Conservation (phyloP, 1,140 invertebrate genomes). For the Vanessa tameamea region DNA sequence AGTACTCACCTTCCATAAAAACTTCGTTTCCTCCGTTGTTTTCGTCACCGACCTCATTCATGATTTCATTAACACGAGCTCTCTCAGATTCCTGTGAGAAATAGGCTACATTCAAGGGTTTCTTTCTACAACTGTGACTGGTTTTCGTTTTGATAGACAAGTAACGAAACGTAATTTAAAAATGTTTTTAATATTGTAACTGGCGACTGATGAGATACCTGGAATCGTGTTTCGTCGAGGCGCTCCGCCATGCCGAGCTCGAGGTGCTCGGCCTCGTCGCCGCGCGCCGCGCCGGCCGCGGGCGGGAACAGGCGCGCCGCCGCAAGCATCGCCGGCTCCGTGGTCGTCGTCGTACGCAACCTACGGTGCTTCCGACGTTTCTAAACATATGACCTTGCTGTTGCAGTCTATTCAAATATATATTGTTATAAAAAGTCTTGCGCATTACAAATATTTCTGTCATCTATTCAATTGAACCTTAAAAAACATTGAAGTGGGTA, state of each 20-base stretch:
- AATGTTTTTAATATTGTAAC: background rate
- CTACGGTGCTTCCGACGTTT: slow-evolving; percentile 60
- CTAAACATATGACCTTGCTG: background rate
- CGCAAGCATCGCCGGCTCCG: slow-evolving; percentile 47
- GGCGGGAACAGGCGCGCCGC: slow-evolving; percentile 48
- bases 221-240: slow-evolving; percentile 67
- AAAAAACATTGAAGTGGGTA: too few species aligned
- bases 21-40: slow-evolving; percentile 48
- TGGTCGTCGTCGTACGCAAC: slow-evolving; percentile 57
- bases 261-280: slow-evolving; percentile 61
- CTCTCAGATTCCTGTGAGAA: slow-evolving; percentile 56
- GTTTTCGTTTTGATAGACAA: too few species aligned
- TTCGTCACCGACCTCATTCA: slow-evolving; percentile 53
- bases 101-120: background rate
- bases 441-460: too few species aligned
- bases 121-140: too few species aligned
- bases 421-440: background rate
- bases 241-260: slow-evolving; percentile 68
- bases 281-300: slow-evolving; percentile 34
- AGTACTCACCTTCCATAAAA: slow-evolving; percentile 59
- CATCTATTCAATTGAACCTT: too few species aligned
- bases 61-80: slow-evolving; percentile 56
- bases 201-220: slow-evolving; percentile 44
- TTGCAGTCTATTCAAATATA: background rate
- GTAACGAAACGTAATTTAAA: too few species aligned